A percentile compares a stretch with the other conserved stretches of the same genome.
Evolutionary conservation across 2,113 vertebrate genomes (phyloP).

Genomic region (Anguilla japonica): DNA sequence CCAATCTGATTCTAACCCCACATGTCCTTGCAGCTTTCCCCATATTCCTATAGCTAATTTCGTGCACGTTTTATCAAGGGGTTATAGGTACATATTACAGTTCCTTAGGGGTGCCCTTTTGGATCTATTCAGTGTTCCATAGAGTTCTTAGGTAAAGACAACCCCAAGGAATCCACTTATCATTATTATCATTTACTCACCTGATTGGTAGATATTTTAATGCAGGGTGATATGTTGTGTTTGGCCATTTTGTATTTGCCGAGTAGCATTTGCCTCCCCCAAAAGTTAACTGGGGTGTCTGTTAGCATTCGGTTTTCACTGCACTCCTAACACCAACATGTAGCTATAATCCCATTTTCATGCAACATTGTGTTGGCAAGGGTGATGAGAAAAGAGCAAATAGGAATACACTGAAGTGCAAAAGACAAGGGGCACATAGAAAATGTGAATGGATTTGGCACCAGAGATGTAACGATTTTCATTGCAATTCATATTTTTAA

Average conservation of each 20-base stretch:
- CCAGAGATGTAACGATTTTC: not conserved
- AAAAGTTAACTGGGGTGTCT: not conserved
- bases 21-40: no score
- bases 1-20: no score
- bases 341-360: not conserved
- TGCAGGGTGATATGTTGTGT: not conserved
- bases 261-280: not conserved
- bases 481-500: not conserved
- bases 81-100: no score
- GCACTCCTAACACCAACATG: not conserved
- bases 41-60: no score
- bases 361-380: not conserved
- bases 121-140: no score
- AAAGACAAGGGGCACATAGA: not conserved
- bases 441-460: not conserved
- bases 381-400: not conserved
- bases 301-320: not conserved
- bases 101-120: no score
- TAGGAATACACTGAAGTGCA: not conserved
- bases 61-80: no score
- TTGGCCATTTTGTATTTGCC: slow-evolving; percentile 1
- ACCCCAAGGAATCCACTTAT: no score
- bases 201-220: not conserved
- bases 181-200: not conserved
- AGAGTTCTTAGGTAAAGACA: no score